These are phyloP conservation scores for Leuciscus waleckii DNA, from an alignment of 2,797 vertebrate genomes.

Conservation along the genomic window DNA sequence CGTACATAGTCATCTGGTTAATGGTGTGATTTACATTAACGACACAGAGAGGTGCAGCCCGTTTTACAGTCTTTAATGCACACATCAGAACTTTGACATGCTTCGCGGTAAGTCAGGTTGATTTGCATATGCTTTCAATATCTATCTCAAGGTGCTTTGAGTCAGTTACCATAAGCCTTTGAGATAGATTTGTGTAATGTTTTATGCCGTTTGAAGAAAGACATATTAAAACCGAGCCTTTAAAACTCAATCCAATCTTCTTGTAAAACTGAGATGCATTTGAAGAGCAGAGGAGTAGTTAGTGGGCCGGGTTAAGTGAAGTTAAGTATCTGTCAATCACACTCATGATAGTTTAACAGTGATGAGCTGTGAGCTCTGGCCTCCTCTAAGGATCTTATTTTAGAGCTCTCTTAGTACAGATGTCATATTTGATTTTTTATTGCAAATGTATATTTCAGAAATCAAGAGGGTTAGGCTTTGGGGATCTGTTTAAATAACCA, in stretches of 20 bases:
- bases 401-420: slow-evolving; percentile 4
- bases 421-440: slow-evolving; percentile 29
- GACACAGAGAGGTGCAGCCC: slow-evolving; percentile 17
- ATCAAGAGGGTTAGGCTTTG: slow-evolving; percentile 22
- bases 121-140: slow-evolving; percentile 26
- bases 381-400: slow-evolving; percentile 20
- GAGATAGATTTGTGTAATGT: slow-evolving; percentile 31
- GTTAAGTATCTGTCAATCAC: slow-evolving; percentile 59
- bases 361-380: slow-evolving; percentile 29
- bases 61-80: slow-evolving; percentile 34
- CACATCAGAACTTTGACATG: slow-evolving; percentile 44
- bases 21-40: slow-evolving; percentile 49
- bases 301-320: slow-evolving; percentile 53
- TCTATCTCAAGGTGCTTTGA: slow-evolving; percentile 7
- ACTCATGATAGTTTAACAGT: slow-evolving; percentile 41
- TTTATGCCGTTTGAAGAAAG: slow-evolving; percentile 31
- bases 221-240: slow-evolving; percentile 34
- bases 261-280: slow-evolving; percentile 24
- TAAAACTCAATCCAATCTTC: slow-evolving; percentile 44
- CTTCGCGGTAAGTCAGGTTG: slow-evolving; percentile 31
- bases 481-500: slow-evolving; percentile 44
- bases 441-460: slow-evolving; percentile 23
- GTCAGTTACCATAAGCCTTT: slow-evolving; percentile 11
- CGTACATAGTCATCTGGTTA: slow-evolving; percentile 25
- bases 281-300: slow-evolving; percentile 36